A percentile compares a stretch with the other conserved stretches of the same genome.
Evolutionary conservation across 2,797 vertebrate genomes (phyloP).

Genomic region (Gila robusta): DNA sequence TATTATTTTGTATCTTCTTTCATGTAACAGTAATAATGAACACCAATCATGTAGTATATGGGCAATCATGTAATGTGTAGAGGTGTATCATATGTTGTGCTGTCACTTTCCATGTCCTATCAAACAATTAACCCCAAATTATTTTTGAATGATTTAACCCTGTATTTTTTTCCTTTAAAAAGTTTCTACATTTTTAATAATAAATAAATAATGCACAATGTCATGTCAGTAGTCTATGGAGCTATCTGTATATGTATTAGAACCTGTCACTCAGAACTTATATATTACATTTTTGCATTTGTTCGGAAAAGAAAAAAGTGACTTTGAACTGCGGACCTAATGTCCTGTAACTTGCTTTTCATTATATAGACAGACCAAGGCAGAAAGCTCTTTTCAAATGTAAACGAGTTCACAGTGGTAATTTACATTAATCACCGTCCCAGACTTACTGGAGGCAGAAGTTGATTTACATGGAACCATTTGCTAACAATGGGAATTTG

Average conservation of each 20-base stretch:
- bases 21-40: slow-evolving; percentile 79
- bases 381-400: too few species aligned
- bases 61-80: slow-evolving; percentile 66
- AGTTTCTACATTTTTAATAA: slow-evolving; percentile 50
- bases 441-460: too few species aligned
- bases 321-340: slow-evolving; percentile 16
- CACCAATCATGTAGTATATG: slow-evolving; percentile 78
- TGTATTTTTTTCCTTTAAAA: not conserved
- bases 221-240: not conserved
- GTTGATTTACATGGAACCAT: too few species aligned
- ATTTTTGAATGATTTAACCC: slow-evolving; percentile 77
- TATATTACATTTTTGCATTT: slow-evolving; percentile 42
- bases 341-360: not conserved
- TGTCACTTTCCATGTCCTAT: slow-evolving; percentile 71
- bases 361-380: too few species aligned
- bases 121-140: slow-evolving; percentile 79
- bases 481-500: too few species aligned
- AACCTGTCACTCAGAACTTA: not conserved
- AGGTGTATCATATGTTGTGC: slow-evolving; percentile 65
- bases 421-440: too few species aligned
- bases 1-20: slow-evolving; percentile 74
- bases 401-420: too few species aligned
- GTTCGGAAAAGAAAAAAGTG: slow-evolving; percentile 50
- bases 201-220: slow-evolving; percentile 54
- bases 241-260: too few species aligned